Evolutionary conservation across 2,113 vertebrate species (phyloP), one percentile per base, ranked within the genome.

Genomic region (Mirza zaza): DNA sequence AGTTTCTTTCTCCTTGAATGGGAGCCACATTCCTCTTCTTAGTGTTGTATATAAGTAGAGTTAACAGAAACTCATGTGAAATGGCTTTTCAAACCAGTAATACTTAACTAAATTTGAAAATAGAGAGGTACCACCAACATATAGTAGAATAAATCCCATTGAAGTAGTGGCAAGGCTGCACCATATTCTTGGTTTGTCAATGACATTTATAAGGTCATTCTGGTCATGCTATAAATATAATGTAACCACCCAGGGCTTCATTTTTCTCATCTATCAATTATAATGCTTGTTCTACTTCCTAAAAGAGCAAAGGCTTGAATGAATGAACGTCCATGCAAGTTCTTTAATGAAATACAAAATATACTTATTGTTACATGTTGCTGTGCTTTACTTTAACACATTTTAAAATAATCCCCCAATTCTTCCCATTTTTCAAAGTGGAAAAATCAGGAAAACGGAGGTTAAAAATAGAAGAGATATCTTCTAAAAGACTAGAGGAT

Each of bases 381-480:
- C 32, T 55, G 3, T 93, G 20, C 14, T 91, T 94, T 79, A 85
- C 27, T n/a, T 75, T 80, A 67, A 86, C 9, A 70, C 27, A 50
- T 61, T 95, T 88, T 63, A 63, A 77, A 82, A 90, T 27, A 81
- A 83, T 65, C 12, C 45, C 80, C 11, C 71, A 71, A 90, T 76
- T 83, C 48, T 63, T 94, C n/a, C 67, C 6, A 45, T 92, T 67
- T 96, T 88, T 88, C 55, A 17, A 94, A 77, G 42, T 61, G 29
- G 23, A 87, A 86, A 90, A 48, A 63, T n/a, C n/a, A 79, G 21
- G 39, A 86, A 83, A 85, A 15, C 29, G 29, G 39, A 84, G 29
- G 15, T n/a, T 76, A 91, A 96, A 93, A 89, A 94, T 48, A 81
- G 85, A 91, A 82, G 73, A 59, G 1, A 27, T 21, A 39, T 50